Percentiles rank a stretch among this genome's conserved stretches.
phyloP scores from a whole-genome alignment of 2,888 invertebrate genomes.

The Hirudinaria manillensis region DNA sequence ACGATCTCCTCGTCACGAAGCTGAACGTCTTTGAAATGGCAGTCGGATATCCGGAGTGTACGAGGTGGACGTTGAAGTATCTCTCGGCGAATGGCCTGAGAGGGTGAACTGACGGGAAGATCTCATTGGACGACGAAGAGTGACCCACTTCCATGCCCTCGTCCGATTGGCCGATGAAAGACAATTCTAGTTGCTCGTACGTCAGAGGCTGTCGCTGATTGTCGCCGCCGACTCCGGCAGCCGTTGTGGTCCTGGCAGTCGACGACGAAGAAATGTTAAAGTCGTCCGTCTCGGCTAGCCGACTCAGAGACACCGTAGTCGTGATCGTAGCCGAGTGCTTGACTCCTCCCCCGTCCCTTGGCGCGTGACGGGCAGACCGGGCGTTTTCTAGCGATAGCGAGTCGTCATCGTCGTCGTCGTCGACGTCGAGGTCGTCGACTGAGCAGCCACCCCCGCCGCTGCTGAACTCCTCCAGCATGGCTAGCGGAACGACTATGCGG shows the following conservation, averaged over 20 bases:
- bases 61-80: slow-evolving; percentile 75
- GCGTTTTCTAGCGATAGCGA: background rate
- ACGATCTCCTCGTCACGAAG: slow-evolving; percentile 43
- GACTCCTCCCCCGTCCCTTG: background rate
- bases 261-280: background rate
- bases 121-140: background rate
- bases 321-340: slow-evolving; percentile 5
- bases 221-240: background rate
- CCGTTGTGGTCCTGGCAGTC: background rate
- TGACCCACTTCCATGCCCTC: background rate
- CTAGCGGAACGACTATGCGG: slow-evolving; percentile 37
- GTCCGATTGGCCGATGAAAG: slow-evolving; percentile 29
- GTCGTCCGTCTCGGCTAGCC: slow-evolving; percentile 7
- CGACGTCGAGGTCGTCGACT: slow-evolving; percentile 21
- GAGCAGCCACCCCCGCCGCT: slow-evolving; percentile 34
- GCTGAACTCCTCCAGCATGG: slow-evolving; percentile 38
- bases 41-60: slow-evolving; percentile 47
- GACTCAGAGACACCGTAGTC: background rate
- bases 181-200: slow-evolving; percentile 27
- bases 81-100: slow-evolving; percentile 88
- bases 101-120: slow-evolving; percentile 61
- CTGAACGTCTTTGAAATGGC: slow-evolving; percentile 48
- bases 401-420: slow-evolving; percentile 19
- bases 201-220: slow-evolving; percentile 14
- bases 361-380: no score